A percentile compares a stretch with the other conserved stretches of the same genome.
Evolutionary conservation across 2,888 invertebrate genomes (phyloP).

Genomic region (Lepidocyrtinus sp.): DNA sequence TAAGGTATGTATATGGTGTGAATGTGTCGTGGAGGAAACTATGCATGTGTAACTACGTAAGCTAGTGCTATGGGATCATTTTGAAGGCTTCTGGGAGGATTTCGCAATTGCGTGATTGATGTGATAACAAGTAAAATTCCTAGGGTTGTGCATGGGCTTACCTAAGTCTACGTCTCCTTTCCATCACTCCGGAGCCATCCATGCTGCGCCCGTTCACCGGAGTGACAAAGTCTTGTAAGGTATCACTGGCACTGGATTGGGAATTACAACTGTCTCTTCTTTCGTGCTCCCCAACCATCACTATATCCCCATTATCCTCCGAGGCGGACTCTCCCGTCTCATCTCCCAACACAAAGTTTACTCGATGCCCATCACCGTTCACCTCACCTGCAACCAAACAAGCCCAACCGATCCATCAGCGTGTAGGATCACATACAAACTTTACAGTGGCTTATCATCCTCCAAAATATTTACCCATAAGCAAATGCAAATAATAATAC

Average conservation of each 20-base stretch:
- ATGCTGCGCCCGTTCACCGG: slow-evolving; percentile 44
- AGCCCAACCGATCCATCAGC: no score
- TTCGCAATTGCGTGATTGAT: no score
- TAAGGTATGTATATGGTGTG: no score
- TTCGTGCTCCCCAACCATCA: slow-evolving; percentile 41
- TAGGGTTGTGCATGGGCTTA: slow-evolving; percentile 22
- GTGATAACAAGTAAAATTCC: background rate
- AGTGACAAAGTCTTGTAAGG: slow-evolving; percentile 42
- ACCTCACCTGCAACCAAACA: slow-evolving; percentile 32
- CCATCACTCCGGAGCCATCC: slow-evolving; percentile 54
- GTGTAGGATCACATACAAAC: no score
- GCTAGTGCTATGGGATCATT: no score
- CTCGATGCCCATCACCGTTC: slow-evolving; percentile 64
- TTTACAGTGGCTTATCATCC: no score
- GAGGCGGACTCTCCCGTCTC: slow-evolving; percentile 57
- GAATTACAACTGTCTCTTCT: slow-evolving; percentile 51
- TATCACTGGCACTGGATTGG: slow-evolving; percentile 57
- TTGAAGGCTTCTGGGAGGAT: no score
- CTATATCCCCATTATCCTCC: slow-evolving; percentile 50
- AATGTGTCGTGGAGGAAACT: no score
- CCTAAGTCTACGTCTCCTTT: slow-evolving; percentile 65
- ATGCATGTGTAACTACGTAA: no score
- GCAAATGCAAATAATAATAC: no score
- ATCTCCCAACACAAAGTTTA: slow-evolving; percentile 69
- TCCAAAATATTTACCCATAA: no score